phyloP scores from a whole-genome alignment of 2,113 vertebrate species.

The Psilopsiagon aurifrons region DNA sequence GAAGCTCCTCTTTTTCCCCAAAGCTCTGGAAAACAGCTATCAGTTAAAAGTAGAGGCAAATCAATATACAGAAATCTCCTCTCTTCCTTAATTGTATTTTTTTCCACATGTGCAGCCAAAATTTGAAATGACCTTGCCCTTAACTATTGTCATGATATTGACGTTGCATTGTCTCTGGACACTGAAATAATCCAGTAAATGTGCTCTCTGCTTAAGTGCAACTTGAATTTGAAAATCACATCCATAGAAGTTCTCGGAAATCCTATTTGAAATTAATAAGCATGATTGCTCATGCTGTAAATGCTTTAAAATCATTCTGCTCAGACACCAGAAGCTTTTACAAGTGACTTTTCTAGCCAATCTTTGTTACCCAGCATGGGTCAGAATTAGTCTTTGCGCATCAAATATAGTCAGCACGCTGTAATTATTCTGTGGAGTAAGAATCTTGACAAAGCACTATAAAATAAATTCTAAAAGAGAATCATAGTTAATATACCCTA shows the following conservation, averaged over 20 bases:
- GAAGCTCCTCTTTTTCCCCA: background rate
- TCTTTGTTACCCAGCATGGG: background rate
- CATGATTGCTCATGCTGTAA: conserved; percentile 35
- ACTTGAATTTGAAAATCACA: conserved; percentile 41
- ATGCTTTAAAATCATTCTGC: background rate
- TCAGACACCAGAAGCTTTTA: background rate
- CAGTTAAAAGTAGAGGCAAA: background rate
- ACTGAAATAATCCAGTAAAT: conserved; percentile 22
- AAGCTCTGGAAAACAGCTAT: background rate
- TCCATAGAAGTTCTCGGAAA: conserved; percentile 21
- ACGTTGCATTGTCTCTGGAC: background rate
- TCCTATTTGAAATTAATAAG: conserved; percentile 16
- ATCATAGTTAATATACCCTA: background rate
- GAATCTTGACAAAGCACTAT: background rate
- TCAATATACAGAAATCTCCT: background rate
- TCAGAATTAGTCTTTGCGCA: background rate
- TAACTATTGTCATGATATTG: background rate
- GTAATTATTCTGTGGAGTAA: background rate
- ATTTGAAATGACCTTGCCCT: background rate
- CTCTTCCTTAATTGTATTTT: background rate
- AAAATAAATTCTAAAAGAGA: background rate
- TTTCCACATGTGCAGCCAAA: background rate
- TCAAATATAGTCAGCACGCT: background rate
- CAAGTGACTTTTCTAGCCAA: background rate
- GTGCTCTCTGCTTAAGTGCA: background rate